Base-by-base conservation (phyloP, 2,888 invertebrate species). In the Scaptodrosophila latifasciaeformis region DNA sequence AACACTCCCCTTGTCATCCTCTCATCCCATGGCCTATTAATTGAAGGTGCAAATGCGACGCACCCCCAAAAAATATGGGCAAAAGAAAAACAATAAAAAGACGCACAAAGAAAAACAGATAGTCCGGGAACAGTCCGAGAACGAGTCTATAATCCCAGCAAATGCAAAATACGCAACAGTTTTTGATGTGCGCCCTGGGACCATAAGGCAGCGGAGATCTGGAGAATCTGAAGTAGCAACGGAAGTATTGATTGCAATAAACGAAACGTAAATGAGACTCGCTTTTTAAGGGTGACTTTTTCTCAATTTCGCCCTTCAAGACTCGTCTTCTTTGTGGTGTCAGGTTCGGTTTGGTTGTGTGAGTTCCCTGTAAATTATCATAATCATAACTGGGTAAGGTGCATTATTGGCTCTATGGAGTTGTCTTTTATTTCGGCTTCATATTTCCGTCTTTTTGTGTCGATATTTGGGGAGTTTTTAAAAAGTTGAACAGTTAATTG, bases 11-110 rank as follows among this genome's bases (percentile, higher is more conserved):
- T 24, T 47, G 37, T 17, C 37, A 37, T 24, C 24, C 24, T n/a
- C n/a, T n/a, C 24, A 5, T 24, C 4, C 24, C 24, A 24, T 7
- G 57, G 62, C 17, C 24, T 49, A 67, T 75, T 81, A 78, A 81
- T 81, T 75, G 81, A 81, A 75, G 75, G 75, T 75, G 75, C 79
- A 75, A 75, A 75, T 75, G 81, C 81, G 68, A 65, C 71, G 63
- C 55, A 74, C 70, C 75, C 75, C 65, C 81, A 40, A 60, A 61
- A 47, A 58, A n/a, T n/a, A n/a, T n/a, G n/a, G n/a, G n/a, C n/a
- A n/a, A 70, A 75, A 46, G 57, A 57, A 71, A 72, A 79, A 79
- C 74, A 72, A 79, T 72, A 74, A 30, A 48, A 44, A 29, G 37
- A 48, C 56, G 37, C 34, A 42, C 17, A 31, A 45, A 43, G 46